Evolutionary conservation across 2,113 vertebrate genomes (phyloP), one percentile per base, ranked within the genome.

Genomic region (Tachysurus fulvidraco): DNA sequence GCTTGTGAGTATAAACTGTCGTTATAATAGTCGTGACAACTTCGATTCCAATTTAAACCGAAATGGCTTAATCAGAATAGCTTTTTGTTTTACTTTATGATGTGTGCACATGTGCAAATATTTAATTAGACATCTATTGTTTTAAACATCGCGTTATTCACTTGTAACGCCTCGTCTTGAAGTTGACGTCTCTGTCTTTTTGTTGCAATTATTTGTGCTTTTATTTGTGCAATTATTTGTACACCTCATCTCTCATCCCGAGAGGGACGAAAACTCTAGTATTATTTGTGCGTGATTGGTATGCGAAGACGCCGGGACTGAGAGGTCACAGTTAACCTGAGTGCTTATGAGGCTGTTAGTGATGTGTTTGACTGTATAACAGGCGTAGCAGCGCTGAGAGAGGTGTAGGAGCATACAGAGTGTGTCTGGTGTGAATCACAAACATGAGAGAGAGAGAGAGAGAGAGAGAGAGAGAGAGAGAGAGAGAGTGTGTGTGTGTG

Each of bases 341-440:
- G 73, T 11, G 36, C 77, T 55, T 73, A 57, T 62, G 55, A 74
- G 23, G 16, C 21, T 0, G 77, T 86, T 62, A 71, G 79, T 19
- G n/a, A 76, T n/a, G 23, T 50, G 59, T 80, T 77, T 73, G 67
- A 59, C 41, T 85, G 30, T 50, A 14, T 4, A 57, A 74, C 14
- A 14, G 50, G 73, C 46, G 28, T 64, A 44, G 54, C 50, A 28
- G 36, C 16, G 16, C 28, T 41, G 59, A 76, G 54, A 46, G 64
- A 59, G 21, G 30, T 60, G 62, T 16, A 41, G 25, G 23, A 16
- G 84, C 64, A 83, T 85, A 57, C 84, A 86, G 80, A 86, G 64
- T n/a, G 64, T 64, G 79, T 52, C 90, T 88, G 89, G 88, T 81
- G 89, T 88, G 93, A 94, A 94, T 94, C 93, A 94, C 88, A 19